Base-by-base conservation (phyloP, 2,797 vertebrate genomes). In the Scyliorhinus canicula region DNA sequence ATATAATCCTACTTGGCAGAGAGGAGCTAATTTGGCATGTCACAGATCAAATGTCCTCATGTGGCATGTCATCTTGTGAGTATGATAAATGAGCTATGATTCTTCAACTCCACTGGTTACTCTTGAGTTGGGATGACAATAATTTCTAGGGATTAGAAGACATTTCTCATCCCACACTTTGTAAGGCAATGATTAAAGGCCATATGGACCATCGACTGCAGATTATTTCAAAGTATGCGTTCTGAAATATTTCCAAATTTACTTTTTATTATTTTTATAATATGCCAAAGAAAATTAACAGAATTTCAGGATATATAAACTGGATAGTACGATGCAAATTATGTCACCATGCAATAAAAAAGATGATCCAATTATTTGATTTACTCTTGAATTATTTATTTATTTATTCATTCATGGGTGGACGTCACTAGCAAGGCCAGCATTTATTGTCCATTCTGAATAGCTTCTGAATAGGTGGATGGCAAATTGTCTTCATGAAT, bases 1-100 rank as follows among this genome's bases (percentile, higher is more conserved):
- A 44, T 63, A 65, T 91, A 65, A 65, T 63, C 88, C 28, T 91
- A 55, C 52, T 88, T 88, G 85, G 85, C 85, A 28, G 85, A 88
- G 85, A 44, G 40, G n/a, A 63, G 57, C 57, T 63, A 57, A 63
- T 91, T 63, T 91, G 88, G 88, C 55, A 63, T 91, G 57, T 63
- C 57, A 40, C 21, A 24, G 57, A 44, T 65, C 24, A 63, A 91
- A 65, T 91, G 16, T 88, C 55, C 9, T 88, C 35, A 31, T 57
- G 85, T 63, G 35, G 44, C n/a, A 63, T 91, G 57, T 63, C 57
- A 44, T 63, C 35, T 91, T 91, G 57, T 91, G 21, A 65, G 6
- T 40, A 40, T 19, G 35, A 91, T 28, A 90, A 60, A 57, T 90
- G 86, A 90, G 44, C 82, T 57, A 91, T 65, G 88, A 21, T 65